Evolutionary conservation across 2,113 vertebrate genomes (phyloP).

Genomic region (Tragelaphus scriptus): DNA sequence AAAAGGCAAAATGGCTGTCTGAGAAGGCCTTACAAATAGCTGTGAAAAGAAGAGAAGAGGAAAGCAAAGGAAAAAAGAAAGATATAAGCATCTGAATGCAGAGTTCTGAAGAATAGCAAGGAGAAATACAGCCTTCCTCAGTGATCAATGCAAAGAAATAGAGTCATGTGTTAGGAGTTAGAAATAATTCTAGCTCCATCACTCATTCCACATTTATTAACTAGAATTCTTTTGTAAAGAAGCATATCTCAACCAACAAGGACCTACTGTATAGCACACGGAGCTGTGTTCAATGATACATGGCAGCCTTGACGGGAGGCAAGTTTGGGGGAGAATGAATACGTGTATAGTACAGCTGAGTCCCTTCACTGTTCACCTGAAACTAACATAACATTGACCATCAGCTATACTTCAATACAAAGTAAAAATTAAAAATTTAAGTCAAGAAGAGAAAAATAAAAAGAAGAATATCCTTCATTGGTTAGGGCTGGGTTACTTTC

Average conservation of each 20-base stretch:
- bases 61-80: not conserved
- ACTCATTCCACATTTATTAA: not conserved
- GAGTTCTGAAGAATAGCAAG: not conserved
- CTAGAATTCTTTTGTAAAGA: not conserved
- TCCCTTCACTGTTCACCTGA: not conserved
- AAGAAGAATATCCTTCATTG: not conserved
- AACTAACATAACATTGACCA: not conserved
- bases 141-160: not conserved
- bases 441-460: not conserved
- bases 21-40: too few species aligned
- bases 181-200: not conserved
- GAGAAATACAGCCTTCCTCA: not conserved
- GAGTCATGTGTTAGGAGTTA: not conserved
- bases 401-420: not conserved
- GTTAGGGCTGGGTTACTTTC: not conserved
- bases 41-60: not conserved
- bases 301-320: not conserved
- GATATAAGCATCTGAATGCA: not conserved
- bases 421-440: not conserved
- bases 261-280: not conserved
- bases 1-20: too few species aligned
- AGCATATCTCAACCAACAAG: not conserved
- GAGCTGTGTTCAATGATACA: not conserved
- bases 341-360: not conserved
- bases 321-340: not conserved